Evolutionary conservation across 2,888 invertebrate genomes (phyloP).

Genomic region (Nemoura dubitans): DNA sequence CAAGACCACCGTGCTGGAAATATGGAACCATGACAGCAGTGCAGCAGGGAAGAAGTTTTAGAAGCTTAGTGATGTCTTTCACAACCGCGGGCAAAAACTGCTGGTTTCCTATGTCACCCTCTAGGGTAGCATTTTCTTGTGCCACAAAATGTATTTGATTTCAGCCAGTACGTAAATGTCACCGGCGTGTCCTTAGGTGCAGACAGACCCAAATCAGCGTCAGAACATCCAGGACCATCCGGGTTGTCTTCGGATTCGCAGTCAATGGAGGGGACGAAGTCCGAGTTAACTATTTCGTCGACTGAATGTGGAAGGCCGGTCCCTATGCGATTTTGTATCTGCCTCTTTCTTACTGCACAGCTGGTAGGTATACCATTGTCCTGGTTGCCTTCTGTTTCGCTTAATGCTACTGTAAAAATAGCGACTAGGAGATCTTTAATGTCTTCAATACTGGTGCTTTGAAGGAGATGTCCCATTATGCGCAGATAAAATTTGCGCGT

Average conservation of each 20-base stretch:
- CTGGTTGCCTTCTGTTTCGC: slow-evolving; percentile 13
- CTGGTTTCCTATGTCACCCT: slow-evolving; percentile 46
- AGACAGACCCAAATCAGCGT: no score
- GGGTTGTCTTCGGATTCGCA: no score
- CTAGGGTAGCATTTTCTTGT: not conserved
- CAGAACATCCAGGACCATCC: no score
- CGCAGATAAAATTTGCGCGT: slow-evolving; percentile 1
- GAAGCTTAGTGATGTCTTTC: slow-evolving; percentile 45
- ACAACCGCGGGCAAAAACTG: slow-evolving; percentile 48
- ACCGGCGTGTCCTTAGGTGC: not conserved
- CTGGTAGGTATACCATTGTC: not conserved
- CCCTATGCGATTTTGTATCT: not conserved
- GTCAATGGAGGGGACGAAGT: no score
- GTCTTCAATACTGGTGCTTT: not conserved
- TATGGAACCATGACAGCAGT: slow-evolving; percentile 45
- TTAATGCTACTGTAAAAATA: slow-evolving; percentile 18
- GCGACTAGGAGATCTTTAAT: not conserved
- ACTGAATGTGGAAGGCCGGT: not conserved
- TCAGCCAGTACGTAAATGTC: not conserved
- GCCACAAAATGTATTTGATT: slow-evolving; percentile 3
- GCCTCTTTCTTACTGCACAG: not conserved
- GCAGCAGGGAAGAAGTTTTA: slow-evolving; percentile 48
- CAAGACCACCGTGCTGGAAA: slow-evolving; percentile 42
- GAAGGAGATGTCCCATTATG: slow-evolving; percentile 10
- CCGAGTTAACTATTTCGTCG: no score